phyloP scores from a whole-genome alignment of 1,140 invertebrate genomes.

The Hetaerina americana region DNA sequence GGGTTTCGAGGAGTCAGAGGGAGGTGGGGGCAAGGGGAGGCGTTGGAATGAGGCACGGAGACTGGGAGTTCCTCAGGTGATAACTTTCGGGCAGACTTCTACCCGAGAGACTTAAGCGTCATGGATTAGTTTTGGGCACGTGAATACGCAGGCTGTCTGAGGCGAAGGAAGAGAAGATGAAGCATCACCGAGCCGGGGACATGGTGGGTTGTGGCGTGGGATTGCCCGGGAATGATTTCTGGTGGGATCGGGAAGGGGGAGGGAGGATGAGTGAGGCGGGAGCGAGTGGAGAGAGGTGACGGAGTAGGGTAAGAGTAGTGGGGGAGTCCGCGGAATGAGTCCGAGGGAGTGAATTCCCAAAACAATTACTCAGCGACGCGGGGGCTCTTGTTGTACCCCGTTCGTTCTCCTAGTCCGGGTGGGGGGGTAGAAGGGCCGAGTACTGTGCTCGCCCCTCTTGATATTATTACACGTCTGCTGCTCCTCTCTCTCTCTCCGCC shows the following conservation, averaged over 20 bases:
- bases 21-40: not conserved
- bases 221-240: no score
- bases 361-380: not conserved
- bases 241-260: no score
- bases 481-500: no score
- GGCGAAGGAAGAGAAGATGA: not conserved
- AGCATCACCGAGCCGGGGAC: not conserved
- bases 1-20: no score
- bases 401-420: not conserved
- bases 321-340: no score
- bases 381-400: not conserved
- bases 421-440: no score
- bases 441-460: no score
- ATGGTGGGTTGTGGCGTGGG: no score
- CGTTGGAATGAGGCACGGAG: not conserved
- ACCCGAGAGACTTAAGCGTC: not conserved
- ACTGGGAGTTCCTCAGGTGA: not conserved
- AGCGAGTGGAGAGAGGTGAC: no score
- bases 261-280: no score
- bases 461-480: no score
- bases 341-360: not conserved
- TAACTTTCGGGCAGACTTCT: not conserved
- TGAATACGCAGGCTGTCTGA: not conserved
- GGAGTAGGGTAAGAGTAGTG: no score
- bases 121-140: not conserved